phyloP scores from a whole-genome alignment of 2,888 invertebrate species.

The Rhingia campestris region DNA sequence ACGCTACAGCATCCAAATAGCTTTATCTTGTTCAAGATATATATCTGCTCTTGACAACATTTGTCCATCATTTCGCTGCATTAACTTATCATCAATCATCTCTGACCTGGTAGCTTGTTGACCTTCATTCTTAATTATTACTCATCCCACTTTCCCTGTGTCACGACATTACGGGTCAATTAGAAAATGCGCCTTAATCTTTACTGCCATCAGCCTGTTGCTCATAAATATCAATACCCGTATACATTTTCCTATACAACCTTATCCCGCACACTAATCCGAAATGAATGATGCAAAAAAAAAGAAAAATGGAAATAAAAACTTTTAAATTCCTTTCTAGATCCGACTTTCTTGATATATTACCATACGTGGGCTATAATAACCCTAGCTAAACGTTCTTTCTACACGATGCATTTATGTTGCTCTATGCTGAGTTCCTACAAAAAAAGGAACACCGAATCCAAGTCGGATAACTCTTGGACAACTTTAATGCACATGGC shows the following conservation, averaged over 20 bases:
- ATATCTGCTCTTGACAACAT: no score
- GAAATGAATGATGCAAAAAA: slow-evolving; percentile 61
- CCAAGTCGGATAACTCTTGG: slow-evolving; percentile 51
- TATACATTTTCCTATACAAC: neutral
- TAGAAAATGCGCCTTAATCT: slow-evolving; percentile 17
- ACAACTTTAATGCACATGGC: slow-evolving; percentile 52
- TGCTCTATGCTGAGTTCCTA: neutral
- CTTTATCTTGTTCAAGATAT: no score
- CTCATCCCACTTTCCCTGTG: neutral
- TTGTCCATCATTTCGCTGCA: no score
- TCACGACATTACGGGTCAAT: slow-evolving; percentile 30
- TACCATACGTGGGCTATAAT: slow-evolving; percentile 69
- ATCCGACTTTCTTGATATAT: slow-evolving; percentile 66
- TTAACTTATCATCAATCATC: no score
- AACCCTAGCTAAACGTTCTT: slow-evolving; percentile 48
- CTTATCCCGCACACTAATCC: slow-evolving; percentile 27
- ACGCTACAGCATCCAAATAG: no score
- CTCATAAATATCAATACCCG: neutral
- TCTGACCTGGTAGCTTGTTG: no score
- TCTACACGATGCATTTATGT: slow-evolving; percentile 48
- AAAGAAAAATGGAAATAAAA: slow-evolving; percentile 23
- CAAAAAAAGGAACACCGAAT: slow-evolving; percentile 10
- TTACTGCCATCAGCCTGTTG: slow-evolving; percentile 13
- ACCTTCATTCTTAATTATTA: no score
- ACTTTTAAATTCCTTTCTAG: slow-evolving; percentile 38